Base-by-base conservation (phyloP, 2,797 vertebrate species). In the Melanogrammus aeglefinus region DNA sequence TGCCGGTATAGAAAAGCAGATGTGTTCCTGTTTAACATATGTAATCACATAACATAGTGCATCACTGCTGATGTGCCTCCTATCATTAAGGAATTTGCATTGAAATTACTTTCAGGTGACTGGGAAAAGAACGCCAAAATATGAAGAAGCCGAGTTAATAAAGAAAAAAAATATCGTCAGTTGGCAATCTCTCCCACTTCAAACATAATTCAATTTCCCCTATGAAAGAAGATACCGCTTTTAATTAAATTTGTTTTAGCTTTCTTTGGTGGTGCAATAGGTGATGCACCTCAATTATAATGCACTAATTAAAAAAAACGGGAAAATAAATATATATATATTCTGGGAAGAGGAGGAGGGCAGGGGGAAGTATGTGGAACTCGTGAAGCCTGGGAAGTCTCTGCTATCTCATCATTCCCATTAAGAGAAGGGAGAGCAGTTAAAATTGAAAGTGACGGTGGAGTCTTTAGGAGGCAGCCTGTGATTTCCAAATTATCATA, bases 401-500 rank as follows among this genome's bases (percentile, higher is more conserved):
- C 82, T 79, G 84, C 92, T 93, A 94, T 93, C 91, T 88, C 88
- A 88, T 93, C 89, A 85, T 90, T 91, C 88, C 90, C 83, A 94
- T 94, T 93, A 93, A 92, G 93, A 91, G 85, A 85, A 89, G 86
- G 91, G 76, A 90, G 90, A 91, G 88, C 83, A 80, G 87, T 90
- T 90, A 82, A 94, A 94, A 94, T 93, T 94, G 91, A 93, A 95
- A 94, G 90, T 91, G 93, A 93, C 88, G 84, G 88, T 84, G 82
- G 87, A 91, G 92, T 91, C 92, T 93, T 94, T 93, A 91, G 92
- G 93, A 94, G 93, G 90, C 88, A 81, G 92, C 89, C 89, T 93
- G 90, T 93, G 93, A 94, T 95, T 94, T 93, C 89, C 89, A 92
- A 94, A 95, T 95, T 93, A 95, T 94, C 93, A 95, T 94, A 95